Percentiles rank a stretch among this genome's conserved stretches.
These are phyloP conservation scores for Tenrec ecaudatus DNA, from an alignment of 2,113 vertebrate species.

Conservation along the genomic window DNA sequence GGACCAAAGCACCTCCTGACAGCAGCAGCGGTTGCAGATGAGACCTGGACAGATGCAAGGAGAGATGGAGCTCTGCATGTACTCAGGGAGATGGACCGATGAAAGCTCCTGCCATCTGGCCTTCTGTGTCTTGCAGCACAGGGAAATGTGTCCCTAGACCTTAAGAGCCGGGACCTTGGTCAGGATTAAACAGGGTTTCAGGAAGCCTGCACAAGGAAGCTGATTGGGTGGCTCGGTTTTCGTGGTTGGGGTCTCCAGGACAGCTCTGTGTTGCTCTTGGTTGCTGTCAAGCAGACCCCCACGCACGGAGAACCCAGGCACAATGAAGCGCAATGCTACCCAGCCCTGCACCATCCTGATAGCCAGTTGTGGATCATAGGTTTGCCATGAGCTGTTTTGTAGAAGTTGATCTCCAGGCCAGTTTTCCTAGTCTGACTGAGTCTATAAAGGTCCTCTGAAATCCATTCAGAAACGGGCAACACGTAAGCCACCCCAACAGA, in stretches of 20 bases:
- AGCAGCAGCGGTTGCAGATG: neutral
- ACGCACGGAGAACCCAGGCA: neutral
- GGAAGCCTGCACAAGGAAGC: rapidly evolving
- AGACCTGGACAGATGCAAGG: no score
- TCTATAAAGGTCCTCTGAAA: neutral
- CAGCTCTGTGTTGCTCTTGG: neutral
- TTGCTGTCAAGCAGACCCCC: neutral
- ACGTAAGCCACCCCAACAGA: neutral
- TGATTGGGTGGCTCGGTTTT: rapidly evolving
- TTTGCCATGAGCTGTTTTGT: neutral
- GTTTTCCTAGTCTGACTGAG: neutral
- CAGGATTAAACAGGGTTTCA: neutral
- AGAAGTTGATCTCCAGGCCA: neutral
- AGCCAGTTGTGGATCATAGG: neutral
- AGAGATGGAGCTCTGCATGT: rapidly evolving
- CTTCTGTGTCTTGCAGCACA: rapidly evolving
- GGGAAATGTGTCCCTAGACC: rapidly evolving
- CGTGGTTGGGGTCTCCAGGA: rapidly evolving
- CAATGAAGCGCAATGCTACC: neutral
- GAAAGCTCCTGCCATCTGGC: rapidly evolving
- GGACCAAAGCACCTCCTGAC: neutral
- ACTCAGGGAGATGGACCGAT: neutral
- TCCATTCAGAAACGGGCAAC: neutral
- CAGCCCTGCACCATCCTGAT: neutral
- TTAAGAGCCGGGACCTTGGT: neutral